Percentiles rank a stretch among this genome's conserved stretches.
phyloP scores from a whole-genome alignment of 2,888 invertebrate genomes.

The Oscheius sp. region DNA sequence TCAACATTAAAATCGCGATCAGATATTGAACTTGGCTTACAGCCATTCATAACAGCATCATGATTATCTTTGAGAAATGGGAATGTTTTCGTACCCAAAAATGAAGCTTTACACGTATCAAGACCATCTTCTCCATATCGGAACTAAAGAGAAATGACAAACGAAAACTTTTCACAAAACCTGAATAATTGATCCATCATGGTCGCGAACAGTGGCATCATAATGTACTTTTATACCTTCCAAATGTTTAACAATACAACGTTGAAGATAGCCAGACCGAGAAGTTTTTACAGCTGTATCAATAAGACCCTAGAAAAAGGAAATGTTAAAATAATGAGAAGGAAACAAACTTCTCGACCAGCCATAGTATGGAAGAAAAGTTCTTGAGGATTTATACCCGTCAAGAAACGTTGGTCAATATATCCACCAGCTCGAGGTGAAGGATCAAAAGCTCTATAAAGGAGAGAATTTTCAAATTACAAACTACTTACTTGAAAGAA shows the following conservation, averaged over 20 bases:
- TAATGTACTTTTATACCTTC: slow-evolving; percentile 92
- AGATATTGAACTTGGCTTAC: slow-evolving; percentile 72
- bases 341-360: slow-evolving; percentile 85
- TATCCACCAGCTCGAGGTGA: slow-evolving; percentile 82
- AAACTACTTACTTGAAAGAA: slow-evolving; percentile 79
- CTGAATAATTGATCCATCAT: slow-evolving; percentile 91
- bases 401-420: slow-evolving; percentile 94
- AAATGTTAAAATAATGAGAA: neutral
- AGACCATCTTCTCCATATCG: slow-evolving; percentile 88
- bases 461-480: neutral
- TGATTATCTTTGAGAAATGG: slow-evolving; percentile 85
- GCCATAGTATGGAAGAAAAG: slow-evolving; percentile 99
- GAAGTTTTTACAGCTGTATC: slow-evolving; percentile 99
- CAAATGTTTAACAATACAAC: slow-evolving; percentile 95
- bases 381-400: slow-evolving; percentile 97
- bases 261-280: slow-evolving; percentile 94
- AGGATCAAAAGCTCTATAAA: slow-evolving; percentile 62
- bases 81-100: slow-evolving; percentile 83
- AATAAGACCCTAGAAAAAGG: slow-evolving; percentile 83
- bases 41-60: slow-evolving; percentile 59
- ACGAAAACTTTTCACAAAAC: slow-evolving; percentile 74
- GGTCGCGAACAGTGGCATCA: slow-evolving; percentile 94
- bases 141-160: slow-evolving; percentile 78
- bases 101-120: slow-evolving; percentile 88
- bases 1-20: slow-evolving; percentile 72